Base-by-base conservation (phyloP, 2,888 invertebrate species). In the Candidula unifasciata region DNA sequence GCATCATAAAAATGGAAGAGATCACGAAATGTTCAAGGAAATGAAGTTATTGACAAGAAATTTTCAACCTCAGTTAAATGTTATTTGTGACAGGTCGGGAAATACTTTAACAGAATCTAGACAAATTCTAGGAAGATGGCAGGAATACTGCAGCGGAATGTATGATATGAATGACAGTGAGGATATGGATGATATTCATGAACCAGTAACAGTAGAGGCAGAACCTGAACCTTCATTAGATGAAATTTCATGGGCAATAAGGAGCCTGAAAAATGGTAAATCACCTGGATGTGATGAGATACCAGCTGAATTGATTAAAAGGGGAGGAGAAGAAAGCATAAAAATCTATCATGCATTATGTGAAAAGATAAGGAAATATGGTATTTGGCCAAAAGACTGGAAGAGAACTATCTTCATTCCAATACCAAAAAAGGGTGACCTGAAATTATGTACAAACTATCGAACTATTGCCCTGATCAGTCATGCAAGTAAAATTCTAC, bases 401-500 rank as follows among this genome's bases (percentile, higher is more conserved):
- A 60, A 60, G n/a, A 60, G 21, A 60, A 60, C 60, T 60, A n/a
- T 60, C 21, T 6, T 24, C 60, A 60, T 60, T 24, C 60, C 60
- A 60, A 21, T 60, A n/a, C 60, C 60, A 60, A 60, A 60, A 60
- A 60, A 13, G 60, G 60, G 60, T 16, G 21, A 60, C 60, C n/a
- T 60, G 8, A 60, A 60, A 60, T 60, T 60, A 60, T 60, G 18
- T 21, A 60, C 5, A 3, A 60, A 3, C 60, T 60, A 60, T n/a
- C 10, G 60, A 60, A 60, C 60, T 60, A 21, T 60, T 60, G 60
- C 60, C 60, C 60, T 60, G 60, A 60, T 60, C n/a, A 60, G 60
- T 60, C n/a, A 60, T 60, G 60, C 60, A 21, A 60, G 60, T 60
- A 60, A 60, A 60, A 60, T 60, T 60, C 60, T 60, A n/a, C n/a